Evolutionary conservation across 2,888 invertebrate species (phyloP), one percentile per base, ranked within the genome.

Genomic region (Lottia gigantea): DNA sequence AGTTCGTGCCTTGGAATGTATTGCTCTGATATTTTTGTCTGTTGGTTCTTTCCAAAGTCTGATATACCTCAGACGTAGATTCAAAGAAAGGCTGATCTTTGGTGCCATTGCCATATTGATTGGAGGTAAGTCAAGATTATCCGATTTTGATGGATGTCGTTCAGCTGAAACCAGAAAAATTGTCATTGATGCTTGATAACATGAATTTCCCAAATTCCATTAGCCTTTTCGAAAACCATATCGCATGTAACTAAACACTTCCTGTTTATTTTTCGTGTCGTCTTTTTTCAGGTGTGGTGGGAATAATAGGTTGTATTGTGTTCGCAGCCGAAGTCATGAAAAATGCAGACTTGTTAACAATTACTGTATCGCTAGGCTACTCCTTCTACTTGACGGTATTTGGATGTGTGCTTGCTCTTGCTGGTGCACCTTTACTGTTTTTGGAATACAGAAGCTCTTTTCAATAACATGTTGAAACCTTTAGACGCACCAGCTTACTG

Each of bases 121-220:
- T 19, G 55, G 55, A 55, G 55, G 55, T 55, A 55, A 23, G 55
- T 55, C 23, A n/a, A n/a, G n/a, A n/a, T n/a, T n/a, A n/a, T n/a
- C n/a, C n/a, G n/a, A n/a, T n/a, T n/a, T n/a, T n/a, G n/a, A n/a
- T n/a, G n/a, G n/a, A n/a, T n/a, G n/a, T n/a, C n/a, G n/a, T n/a
- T n/a, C n/a, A n/a, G n/a, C n/a, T n/a, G n/a, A n/a, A n/a, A n/a
- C n/a, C n/a, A n/a, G n/a, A n/a, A n/a, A n/a, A n/a, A n/a, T n/a
- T n/a, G n/a, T n/a, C n/a, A n/a, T n/a, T n/a, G n/a, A n/a, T n/a
- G n/a, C n/a, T n/a, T n/a, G n/a, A n/a, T n/a, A 6, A 31, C 3
- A 3, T 31, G 31, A 3, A 31, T 31, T 31, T 31, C 31, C 6
- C 31, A 31, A 6, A 31, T 31, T 31, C 6, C 31, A 31, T 31